phyloP scores from a whole-genome alignment of 2,888 invertebrate genomes.

The Drosophila engyochracea region DNA sequence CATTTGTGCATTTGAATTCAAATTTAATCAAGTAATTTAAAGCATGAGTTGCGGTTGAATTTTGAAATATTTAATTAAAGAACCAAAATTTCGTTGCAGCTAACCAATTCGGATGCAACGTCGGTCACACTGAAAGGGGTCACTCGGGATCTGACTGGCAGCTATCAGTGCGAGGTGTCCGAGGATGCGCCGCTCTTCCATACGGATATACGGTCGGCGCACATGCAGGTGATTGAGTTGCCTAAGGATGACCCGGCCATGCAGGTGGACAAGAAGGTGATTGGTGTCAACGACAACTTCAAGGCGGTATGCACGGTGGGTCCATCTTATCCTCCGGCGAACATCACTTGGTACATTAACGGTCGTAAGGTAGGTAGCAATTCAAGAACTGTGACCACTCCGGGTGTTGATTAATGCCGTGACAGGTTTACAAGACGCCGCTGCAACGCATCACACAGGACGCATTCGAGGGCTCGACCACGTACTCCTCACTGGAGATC shows the following conservation, averaged over 20 bases:
- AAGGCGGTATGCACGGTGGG: constrained; percentile 87
- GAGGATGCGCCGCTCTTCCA: constrained; percentile 87
- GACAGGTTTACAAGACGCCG: constrained; percentile 84
- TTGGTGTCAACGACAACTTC: constrained; percentile 86
- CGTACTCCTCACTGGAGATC: constrained; percentile 84
- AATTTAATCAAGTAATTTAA: constrained; percentile 23
- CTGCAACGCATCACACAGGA: constrained; percentile 84
- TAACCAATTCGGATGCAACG: constrained; percentile 86
- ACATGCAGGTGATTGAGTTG: constrained; percentile 87
- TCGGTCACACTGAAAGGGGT: constrained; percentile 87
- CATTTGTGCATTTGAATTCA: constrained; percentile 31
- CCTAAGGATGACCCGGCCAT: constrained; percentile 86
- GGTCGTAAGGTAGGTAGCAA: constrained; percentile 85
- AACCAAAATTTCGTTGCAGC: constrained; percentile 75
- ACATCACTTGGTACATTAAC: constrained; percentile 87
- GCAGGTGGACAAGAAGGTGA: constrained; percentile 86
- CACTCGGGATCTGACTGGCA: constrained; percentile 86
- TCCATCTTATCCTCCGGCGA: constrained; percentile 87
- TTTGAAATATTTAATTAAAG: constrained; percentile 25
- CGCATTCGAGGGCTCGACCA: constrained; percentile 84
- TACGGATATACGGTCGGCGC: constrained; percentile 86
- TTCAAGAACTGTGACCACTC: background rate
- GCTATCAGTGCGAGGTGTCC: constrained; percentile 87
- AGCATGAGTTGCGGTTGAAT: constrained; percentile 6
- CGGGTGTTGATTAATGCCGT: constrained; percentile 23